phyloP scores from a whole-genome alignment of 1,140 invertebrate species.

The Zaprionus davidi region DNA sequence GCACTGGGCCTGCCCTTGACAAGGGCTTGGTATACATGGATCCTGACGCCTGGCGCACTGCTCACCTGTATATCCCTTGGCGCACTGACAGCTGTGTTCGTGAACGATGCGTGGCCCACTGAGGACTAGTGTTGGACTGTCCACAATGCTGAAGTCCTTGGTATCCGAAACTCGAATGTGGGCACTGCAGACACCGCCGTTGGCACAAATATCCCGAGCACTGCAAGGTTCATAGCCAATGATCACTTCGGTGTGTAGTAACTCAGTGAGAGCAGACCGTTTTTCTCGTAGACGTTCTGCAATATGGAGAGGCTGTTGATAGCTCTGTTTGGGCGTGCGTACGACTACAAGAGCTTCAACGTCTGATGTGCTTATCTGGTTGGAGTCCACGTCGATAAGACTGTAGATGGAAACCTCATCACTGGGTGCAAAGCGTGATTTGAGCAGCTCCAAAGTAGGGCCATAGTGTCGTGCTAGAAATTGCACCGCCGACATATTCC shows the following conservation, averaged over 20 bases:
- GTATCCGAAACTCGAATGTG: conserved; percentile 89
- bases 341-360: conserved; percentile 90
- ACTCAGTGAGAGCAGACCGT: conserved; percentile 86
- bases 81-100: conserved; percentile 92
- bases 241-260: conserved; percentile 86
- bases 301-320: conserved; percentile 87
- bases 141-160: conserved; percentile 86
- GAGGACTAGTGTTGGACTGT: conserved; percentile 91
- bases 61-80: conserved; percentile 90
- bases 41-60: conserved; percentile 93
- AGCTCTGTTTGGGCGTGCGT: conserved; percentile 85
- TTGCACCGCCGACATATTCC: conserved; percentile 89
- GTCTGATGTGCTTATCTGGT: conserved; percentile 83
- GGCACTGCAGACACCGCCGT: conserved; percentile 91
- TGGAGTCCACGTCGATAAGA: conserved; percentile 85
- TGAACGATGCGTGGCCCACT: conserved; percentile 91
- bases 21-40: conserved; percentile 96
- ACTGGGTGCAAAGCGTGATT: conserved; percentile 87
- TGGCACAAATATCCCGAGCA: conserved; percentile 87
- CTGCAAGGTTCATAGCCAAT: conserved; percentile 91
- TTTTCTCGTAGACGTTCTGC: conserved; percentile 88
- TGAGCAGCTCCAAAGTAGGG: conserved; percentile 89
- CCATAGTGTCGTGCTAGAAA: conserved; percentile 92
- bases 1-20: conserved; percentile 92
- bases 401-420: conserved; percentile 90